phyloP scores from a whole-genome alignment of 2,113 vertebrate species.

The Petrocephalus microphthalmus region DNA sequence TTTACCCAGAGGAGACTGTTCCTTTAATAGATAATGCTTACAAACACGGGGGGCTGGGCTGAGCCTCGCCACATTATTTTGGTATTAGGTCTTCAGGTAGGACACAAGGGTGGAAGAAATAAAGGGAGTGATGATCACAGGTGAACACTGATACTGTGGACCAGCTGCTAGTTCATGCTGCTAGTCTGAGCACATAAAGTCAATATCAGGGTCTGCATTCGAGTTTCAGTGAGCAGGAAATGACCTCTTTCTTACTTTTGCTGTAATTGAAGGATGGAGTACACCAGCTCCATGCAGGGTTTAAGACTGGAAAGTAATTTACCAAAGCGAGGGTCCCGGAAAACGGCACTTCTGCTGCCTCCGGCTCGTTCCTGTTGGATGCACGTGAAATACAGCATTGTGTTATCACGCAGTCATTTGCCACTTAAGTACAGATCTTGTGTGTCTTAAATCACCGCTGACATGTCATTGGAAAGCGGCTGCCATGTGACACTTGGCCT shows the following conservation, averaged over 20 bases:
- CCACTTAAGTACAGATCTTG: background rate
- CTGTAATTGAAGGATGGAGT: background rate
- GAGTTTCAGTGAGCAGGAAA: background rate
- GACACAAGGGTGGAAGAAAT: background rate
- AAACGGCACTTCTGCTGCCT: background rate
- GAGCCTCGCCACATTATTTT: constrained; percentile 20
- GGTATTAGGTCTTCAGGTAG: background rate
- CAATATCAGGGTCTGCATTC: background rate
- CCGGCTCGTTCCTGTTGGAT: background rate
- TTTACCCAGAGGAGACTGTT: constrained; percentile 53
- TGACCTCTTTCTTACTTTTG: background rate
- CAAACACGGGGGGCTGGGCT: constrained; percentile 48
- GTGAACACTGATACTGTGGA: background rate
- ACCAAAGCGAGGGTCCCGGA: background rate
- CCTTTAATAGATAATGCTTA: constrained; percentile 53
- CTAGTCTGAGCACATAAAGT: background rate
- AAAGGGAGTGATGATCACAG: background rate
- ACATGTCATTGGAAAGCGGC: background rate
- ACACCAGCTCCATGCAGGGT: too few species aligned
- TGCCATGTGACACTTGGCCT: background rate
- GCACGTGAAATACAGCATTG: background rate
- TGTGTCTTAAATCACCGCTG: background rate
- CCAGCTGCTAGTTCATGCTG: background rate
- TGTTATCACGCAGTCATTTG: background rate
- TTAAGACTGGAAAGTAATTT: background rate